Percentiles rank a stretch among this genome's conserved stretches.
Conservation (phyloP, 2,113 vertebrate species). For the Hippocampus comes region DNA sequence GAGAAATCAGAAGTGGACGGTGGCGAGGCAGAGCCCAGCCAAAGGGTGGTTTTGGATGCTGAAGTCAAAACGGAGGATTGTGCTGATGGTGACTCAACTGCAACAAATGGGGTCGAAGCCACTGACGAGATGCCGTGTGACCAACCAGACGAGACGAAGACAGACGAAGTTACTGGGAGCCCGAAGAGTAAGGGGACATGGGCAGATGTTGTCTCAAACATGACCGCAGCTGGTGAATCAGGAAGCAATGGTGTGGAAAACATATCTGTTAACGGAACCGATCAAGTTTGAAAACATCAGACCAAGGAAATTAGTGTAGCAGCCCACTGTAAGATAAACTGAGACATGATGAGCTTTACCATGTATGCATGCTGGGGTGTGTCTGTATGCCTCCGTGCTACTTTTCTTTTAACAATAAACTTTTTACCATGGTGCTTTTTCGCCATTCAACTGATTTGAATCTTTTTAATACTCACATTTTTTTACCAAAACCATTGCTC, state of each 20-base stretch:
- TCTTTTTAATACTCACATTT: background rate
- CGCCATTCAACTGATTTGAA: background rate
- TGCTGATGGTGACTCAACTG: slow-evolving; percentile 6
- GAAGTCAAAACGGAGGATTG: slow-evolving; percentile 24
- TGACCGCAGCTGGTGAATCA: slow-evolving; percentile 28
- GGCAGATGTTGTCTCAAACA: slow-evolving; percentile 53
- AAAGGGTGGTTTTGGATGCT: background rate
- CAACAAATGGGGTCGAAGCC: slow-evolving; percentile 4
- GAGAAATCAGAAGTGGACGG: slow-evolving; percentile 19
- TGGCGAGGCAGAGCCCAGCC: background rate
- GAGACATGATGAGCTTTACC: slow-evolving; percentile 18
- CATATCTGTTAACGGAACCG: slow-evolving; percentile 23
- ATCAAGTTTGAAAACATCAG: slow-evolving; percentile 38
- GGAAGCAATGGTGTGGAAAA: slow-evolving; percentile 9
- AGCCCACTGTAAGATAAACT: slow-evolving; percentile 36
- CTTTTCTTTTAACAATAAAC: slow-evolving; percentile 46
- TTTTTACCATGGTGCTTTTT: slow-evolving; percentile 28
- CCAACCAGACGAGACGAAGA: slow-evolving; percentile 9
- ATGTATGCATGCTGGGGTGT: slow-evolving; percentile 31
- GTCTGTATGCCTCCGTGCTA: slow-evolving; percentile 25
- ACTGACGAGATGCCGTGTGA: slow-evolving; percentile 9
- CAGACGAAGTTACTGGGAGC: slow-evolving; percentile 22
- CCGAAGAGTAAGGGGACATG: slow-evolving; percentile 46
- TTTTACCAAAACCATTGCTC: background rate
- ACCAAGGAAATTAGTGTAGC: slow-evolving; percentile 31